Evolutionary conservation across 2,113 vertebrate genomes (phyloP).

Genomic region (Rallus limicola): DNA sequence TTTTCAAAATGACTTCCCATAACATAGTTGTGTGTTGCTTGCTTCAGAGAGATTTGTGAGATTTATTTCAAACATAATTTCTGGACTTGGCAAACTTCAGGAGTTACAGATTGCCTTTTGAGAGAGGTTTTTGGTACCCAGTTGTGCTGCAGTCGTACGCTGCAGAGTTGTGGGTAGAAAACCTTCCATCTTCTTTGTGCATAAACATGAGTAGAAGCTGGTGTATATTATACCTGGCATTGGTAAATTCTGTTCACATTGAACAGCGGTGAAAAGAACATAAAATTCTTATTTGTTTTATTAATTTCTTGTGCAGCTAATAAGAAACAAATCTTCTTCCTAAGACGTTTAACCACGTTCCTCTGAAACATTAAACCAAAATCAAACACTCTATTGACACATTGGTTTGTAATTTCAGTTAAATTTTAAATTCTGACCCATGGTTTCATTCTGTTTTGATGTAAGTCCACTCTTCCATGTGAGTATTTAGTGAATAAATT

Average conservation of each 20-base stretch:
- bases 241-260: background rate
- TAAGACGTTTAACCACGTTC: background rate
- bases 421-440: background rate
- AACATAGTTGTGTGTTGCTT: background rate
- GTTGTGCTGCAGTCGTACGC: background rate
- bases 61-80: constrained; percentile 25
- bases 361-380: background rate
- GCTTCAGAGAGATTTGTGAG: background rate
- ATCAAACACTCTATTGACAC: background rate
- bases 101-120: background rate
- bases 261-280: background rate
- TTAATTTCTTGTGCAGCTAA: background rate
- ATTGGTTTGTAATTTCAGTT: background rate
- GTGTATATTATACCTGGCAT: background rate
- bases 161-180: background rate
- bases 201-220: background rate
- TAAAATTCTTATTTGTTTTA: background rate
- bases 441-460: background rate
- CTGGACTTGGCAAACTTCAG: background rate
- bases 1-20: constrained; percentile 27
- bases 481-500: background rate
- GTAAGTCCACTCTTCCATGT: background rate
- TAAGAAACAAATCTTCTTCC: background rate
- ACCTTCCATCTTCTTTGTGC: background rate
- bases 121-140: background rate